Evolutionary conservation across 2,888 invertebrate species (phyloP), one percentile per base, ranked within the genome.

Genomic region (Sarcophaga carnaria): DNA sequence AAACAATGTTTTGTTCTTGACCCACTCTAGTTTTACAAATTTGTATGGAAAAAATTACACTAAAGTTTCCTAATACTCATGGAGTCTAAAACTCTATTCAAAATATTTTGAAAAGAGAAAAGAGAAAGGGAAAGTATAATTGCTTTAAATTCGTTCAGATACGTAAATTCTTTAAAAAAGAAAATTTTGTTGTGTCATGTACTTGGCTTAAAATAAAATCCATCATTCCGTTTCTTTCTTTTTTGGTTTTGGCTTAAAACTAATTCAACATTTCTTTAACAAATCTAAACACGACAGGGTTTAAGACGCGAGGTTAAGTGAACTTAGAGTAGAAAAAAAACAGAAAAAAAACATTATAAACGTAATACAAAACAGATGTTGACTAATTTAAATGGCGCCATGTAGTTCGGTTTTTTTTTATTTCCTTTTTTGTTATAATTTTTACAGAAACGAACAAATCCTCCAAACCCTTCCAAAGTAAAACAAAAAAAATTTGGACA

Each of bases 371-470:
- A 74, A 77, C 82, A 86, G 86, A 86, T 86, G 86, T 83, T 83
- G 71, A 76, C 83, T 80, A 86, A 86, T 86, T 83, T 80, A 77
- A 80, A 27, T 80, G 86, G 80, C 86, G 86, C 86, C 86, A 77
- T 63, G 63, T 72, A 83, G 66, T 5, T 54, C 63, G 62, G 8
- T 4, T 17, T n/a, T 27, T 20, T 69, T 45, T 37, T 62, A 14
- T 5, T 17, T 14, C 25, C 11, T 62, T 47, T 63, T 72, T 67
- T 10, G 17, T 71, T 71, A 47, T 59, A 54, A 22, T 59, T 64
- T 85, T 25, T 66, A 45, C 59, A 14, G 14, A 71, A 60, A 14
- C 37, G 45, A 49, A 71, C 25, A 63, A 81, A 47, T 54, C 54
- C 54, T 17, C 54, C 17, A 37, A 37, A 37, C 4, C 54, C 17